Base-by-base conservation (phyloP, 2,888 invertebrate genomes). In the Limenitis camilla region DNA sequence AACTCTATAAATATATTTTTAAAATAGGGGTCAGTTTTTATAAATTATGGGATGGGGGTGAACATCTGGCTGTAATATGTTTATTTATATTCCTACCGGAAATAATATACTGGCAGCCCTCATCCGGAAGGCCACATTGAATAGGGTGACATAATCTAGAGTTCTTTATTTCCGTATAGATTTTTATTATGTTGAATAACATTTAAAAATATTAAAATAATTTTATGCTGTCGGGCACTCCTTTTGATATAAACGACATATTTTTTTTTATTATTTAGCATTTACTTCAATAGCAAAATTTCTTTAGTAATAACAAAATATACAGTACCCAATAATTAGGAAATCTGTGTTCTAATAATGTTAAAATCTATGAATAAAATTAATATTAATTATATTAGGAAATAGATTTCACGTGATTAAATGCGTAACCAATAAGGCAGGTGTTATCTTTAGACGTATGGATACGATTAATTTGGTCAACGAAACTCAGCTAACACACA, bases 21-120 rank as follows among this genome's bases (percentile, higher is more conserved):
- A 30, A 32, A 46, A 49, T 40, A 45, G 41, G 36, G 42, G 35
- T 41, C 39, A 49, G 46, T 40, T 43, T 40, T 57, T 54, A 52
- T 52, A 43, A 43, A 49, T 31, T 46, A 40, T 28, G 46, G 48
- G 44, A 55, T 58, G 67, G 72, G 78, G 75, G 76, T 65, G 68
- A 75, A 76, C 83, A 82, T 82, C 81, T 82, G 82, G 79, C 67
- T 56, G 53, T 68, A 70, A 69, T 72, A 70, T 75, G 74, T 79
- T 77, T 82, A 83, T 81, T 80, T 78, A 74, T 78, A 74, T 69
- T 63, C 67, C 69, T 61, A 69, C 72, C 81, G 84, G 83, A 83
- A 83, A 75, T 77, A 74, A 71, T 71, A 69, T 69, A 71, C 69
- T 70, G 62, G 68, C 70, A 68, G 69, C 78, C 74, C 77, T 78